A percentile compares a stretch with the other conserved stretches of the same genome.
Conservation (phyloP, 2,113 vertebrate genomes). For the Gymnobelideus leadbeateri region DNA sequence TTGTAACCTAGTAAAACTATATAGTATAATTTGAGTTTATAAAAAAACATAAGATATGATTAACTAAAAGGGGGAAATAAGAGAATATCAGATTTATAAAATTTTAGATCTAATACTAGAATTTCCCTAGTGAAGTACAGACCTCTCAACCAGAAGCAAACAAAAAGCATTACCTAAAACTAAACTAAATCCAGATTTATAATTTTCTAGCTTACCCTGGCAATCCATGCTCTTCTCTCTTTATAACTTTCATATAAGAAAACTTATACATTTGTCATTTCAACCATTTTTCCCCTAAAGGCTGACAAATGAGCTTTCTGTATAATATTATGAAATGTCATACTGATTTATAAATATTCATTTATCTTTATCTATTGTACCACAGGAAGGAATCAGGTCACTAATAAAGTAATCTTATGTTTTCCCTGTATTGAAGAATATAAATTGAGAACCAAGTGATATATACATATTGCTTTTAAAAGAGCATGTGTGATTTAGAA, state of each 20-base stretch:
- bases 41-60: neutral
- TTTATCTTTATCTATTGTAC: neutral
- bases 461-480: constrained; percentile 44
- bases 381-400: neutral
- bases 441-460: constrained; percentile 32
- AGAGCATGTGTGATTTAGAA: constrained; percentile 42
- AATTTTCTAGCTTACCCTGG: constrained; percentile 33
- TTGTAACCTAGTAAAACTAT: neutral
- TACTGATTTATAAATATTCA: neutral
- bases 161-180: constrained; percentile 22
- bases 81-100: neutral
- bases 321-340: neutral
- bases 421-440: constrained; percentile 27
- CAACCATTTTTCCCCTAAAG: neutral
- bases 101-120: constrained; percentile 13
- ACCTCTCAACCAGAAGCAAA: constrained; percentile 18
- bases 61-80: neutral
- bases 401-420: constrained; percentile 15
- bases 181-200: constrained; percentile 4
- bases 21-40: neutral
- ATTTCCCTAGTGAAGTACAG: neutral
- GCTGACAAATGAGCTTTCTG: constrained; percentile 14
- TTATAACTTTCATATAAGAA: neutral
- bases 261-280: constrained; percentile 24
- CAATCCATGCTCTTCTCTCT: constrained; percentile 5